These are phyloP conservation scores for Actinemys pallida DNA, from an alignment of 2,113 vertebrate genomes.

Conservation along the genomic window DNA sequence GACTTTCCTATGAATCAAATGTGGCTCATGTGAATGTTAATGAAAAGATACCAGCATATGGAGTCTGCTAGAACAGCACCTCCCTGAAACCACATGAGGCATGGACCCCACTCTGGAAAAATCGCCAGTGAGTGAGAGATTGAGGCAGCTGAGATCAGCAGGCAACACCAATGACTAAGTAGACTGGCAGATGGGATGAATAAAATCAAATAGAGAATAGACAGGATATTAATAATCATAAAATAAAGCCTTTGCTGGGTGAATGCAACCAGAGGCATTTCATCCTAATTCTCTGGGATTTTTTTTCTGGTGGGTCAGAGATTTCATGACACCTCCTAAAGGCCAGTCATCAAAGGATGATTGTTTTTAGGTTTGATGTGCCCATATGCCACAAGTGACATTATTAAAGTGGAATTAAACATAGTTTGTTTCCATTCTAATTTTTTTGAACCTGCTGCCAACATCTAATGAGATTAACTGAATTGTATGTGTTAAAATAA, in stretches of 20 bases:
- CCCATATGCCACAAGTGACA: neutral
- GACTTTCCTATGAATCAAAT: neutral
- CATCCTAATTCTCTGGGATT: neutral
- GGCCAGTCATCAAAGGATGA: neutral
- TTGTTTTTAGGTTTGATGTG: neutral
- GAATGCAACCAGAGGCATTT: neutral
- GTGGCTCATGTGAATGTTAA: neutral
- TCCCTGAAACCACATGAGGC: neutral
- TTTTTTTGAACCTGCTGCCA: neutral
- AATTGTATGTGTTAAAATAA: neutral
- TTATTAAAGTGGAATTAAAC: neutral
- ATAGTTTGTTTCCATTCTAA: neutral
- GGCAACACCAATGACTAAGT: neutral
- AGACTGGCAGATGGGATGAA: neutral
- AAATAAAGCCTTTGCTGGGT: neutral
- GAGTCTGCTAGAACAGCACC: no score
- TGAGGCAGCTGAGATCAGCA: neutral
- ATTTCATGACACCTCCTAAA: neutral
- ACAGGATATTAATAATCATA: neutral
- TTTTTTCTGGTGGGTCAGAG: neutral
- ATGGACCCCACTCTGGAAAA: neutral
- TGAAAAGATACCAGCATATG: fast-evolving
- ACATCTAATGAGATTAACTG: neutral
- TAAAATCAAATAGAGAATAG: neutral
- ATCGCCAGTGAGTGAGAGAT: neutral